Conservation (phyloP, 2,888 invertebrate species). For the Rutpela maculata region DNA sequence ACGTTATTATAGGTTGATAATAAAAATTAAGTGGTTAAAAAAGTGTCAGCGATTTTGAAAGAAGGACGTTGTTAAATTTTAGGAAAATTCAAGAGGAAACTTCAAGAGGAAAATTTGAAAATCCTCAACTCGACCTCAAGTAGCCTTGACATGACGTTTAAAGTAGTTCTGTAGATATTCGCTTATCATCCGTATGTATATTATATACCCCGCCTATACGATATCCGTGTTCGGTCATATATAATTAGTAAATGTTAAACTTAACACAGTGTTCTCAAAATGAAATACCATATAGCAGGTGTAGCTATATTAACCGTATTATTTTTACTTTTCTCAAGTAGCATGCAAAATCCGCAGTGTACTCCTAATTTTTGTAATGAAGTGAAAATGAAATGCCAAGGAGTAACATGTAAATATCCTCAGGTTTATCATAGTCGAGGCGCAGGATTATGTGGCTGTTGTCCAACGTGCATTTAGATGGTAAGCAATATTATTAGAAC, state of each 20-base stretch:
- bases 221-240: background rate
- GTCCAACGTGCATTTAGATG: background rate
- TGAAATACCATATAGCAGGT: background rate
- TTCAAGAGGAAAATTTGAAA: too few relatives aligned
- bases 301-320: background rate
- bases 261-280: background rate
- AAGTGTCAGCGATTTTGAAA: too few relatives aligned
- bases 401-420: background rate
- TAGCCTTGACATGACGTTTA: too few relatives aligned
- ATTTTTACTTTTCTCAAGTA: background rate
- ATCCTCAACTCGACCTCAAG: too few relatives aligned
- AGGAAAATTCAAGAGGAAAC: too few relatives aligned
- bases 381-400: constrained; percentile 13
- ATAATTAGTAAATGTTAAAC: background rate
- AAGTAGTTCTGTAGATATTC: too few relatives aligned
- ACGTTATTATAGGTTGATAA: too few relatives aligned
- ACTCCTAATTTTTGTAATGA: constrained; percentile 8
- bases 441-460: background rate
- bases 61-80: too few relatives aligned
- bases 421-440: constrained; percentile 9
- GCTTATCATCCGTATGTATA: too few relatives aligned
- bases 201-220: background rate
- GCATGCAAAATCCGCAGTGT: background rate
- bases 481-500: background rate
- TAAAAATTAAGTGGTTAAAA: too few relatives aligned